Evolutionary conservation across 37 sponge, comb jelly and placozoan species (phyloP).

Genomic region (Theonella swinhoei): DNA sequence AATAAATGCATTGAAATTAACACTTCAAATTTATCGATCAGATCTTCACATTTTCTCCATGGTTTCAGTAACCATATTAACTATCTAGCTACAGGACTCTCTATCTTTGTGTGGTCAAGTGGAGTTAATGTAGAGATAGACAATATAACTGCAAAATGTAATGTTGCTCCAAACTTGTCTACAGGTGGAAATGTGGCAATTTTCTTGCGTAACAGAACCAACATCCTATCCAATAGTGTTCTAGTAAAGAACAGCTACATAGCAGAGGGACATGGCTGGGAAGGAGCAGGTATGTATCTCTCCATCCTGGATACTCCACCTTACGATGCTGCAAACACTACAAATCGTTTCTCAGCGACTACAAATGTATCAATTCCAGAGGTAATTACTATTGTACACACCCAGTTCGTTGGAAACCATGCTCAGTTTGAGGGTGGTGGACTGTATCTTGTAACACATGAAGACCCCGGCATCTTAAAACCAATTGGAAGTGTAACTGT

Average conservation of each 20-base stretch:
- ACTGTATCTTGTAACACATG: background rate
- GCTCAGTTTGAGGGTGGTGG: background rate
- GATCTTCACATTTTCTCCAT: background rate
- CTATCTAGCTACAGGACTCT: background rate
- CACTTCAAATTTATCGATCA: background rate
- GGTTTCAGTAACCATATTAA: background rate
- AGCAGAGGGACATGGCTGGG: background rate
- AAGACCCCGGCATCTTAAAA: background rate
- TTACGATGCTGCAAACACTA: background rate
- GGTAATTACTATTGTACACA: background rate
- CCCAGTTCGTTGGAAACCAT: background rate
- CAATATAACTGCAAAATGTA: background rate
- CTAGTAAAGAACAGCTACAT: background rate
- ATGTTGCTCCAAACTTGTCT: background rate
- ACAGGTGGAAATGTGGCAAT: conserved; percentile 8
- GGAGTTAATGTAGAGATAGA: background rate
- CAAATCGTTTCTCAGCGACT: no score
- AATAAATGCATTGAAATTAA: background rate
- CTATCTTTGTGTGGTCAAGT: background rate
- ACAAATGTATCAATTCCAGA: background rate
- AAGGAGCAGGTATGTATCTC: conserved; percentile 1
- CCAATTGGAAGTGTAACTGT: background rate
- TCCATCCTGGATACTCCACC: background rate
- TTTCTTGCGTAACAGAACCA: background rate
- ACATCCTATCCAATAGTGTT: background rate